Conservation (phyloP, 2,888 invertebrate genomes). For the Drosophila buzzatii region DNA sequence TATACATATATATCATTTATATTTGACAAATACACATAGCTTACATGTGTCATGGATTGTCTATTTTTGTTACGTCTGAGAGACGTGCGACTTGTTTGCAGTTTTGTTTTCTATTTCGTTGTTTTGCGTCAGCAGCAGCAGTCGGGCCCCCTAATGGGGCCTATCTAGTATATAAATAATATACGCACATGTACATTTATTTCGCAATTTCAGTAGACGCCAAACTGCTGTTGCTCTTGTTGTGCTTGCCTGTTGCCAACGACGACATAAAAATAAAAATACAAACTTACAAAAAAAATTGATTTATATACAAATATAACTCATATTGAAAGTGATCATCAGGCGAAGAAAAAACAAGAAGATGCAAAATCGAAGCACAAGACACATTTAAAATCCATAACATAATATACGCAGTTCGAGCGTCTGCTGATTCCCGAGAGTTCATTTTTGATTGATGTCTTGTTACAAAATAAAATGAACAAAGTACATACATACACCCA, state of each 20-base stretch:
- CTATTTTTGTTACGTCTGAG: slow-evolving; percentile 56
- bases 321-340: slow-evolving; percentile 10
- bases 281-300: slow-evolving; percentile 13
- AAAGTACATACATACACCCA: slow-evolving; percentile 7
- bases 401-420: slow-evolving; percentile 40
- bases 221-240: slow-evolving; percentile 14
- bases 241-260: slow-evolving; percentile 59
- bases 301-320: neutral
- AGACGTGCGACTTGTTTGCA: slow-evolving; percentile 20
- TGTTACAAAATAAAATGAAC: slow-evolving; percentile 32
- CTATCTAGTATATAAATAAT: slow-evolving; percentile 21
- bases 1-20: neutral
- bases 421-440: slow-evolving; percentile 56
- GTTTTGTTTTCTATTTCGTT: slow-evolving; percentile 14
- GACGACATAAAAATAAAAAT: slow-evolving; percentile 48
- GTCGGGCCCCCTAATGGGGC: slow-evolving; percentile 65
- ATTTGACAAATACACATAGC: neutral
- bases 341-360: neutral
- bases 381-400: slow-evolving; percentile 10
- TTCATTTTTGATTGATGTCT: slow-evolving; percentile 70
- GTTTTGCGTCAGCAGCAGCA: slow-evolving; percentile 59
- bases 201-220: slow-evolving; percentile 44
- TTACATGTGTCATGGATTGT: slow-evolving; percentile 20
- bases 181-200: neutral
- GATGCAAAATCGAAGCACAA: neutral